Evolutionary conservation across 2,113 vertebrate species (phyloP), one percentile per base, ranked within the genome.

Genomic region (Saimiri boliviensis): DNA sequence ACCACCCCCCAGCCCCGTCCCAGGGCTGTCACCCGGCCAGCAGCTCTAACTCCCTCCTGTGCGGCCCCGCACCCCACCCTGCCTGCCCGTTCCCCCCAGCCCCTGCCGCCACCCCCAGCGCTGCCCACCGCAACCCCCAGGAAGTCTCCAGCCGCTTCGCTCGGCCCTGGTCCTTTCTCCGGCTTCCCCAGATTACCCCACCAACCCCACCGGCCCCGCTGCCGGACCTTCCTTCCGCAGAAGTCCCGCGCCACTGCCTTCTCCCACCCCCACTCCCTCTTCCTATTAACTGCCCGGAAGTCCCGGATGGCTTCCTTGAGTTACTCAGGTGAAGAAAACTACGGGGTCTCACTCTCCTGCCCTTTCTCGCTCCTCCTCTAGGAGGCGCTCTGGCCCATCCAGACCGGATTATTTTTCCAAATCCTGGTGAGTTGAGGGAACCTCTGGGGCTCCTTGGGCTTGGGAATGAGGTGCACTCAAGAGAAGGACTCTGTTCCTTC

Each of bases 371-470:
- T 86, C 30, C 87, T 42, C 95, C 90, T 90, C 88, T 85, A 98
- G 98, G 98, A 89, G 96, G 97, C 92, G 96, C 95, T 74, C 70
- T 97, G 87, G 96, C 96, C 4, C 97, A 94, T 45, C 90, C 88
- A 47, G 97, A 98, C 84, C 90, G 96, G 58, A 94, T 85, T 47
- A 3, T 91, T 89, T 95, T 89, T 76, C 90, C 96, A 73, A 97
- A 91, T 92, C 92, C 71, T 30, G 98, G 98, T 98, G 82, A 97
- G 97, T 85, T 13, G n/a, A 74, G 80, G 84, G 27, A 58, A 35
- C 42, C 35, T 21, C 70, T 42, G 52, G 49, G 42, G 45, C 56
- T 45, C 42, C 19, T 5, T 3, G 58, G 81, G 27, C 21, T 77
- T 85, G 66, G 81, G 45, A 37, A 27, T 40, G 60, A 80, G 58